A percentile compares a stretch with the other conserved stretches of the same genome.
These are phyloP conservation scores for Philopotamus ludificatus DNA, from an alignment of 1,140 invertebrate species.

Conservation along the genomic window DNA sequence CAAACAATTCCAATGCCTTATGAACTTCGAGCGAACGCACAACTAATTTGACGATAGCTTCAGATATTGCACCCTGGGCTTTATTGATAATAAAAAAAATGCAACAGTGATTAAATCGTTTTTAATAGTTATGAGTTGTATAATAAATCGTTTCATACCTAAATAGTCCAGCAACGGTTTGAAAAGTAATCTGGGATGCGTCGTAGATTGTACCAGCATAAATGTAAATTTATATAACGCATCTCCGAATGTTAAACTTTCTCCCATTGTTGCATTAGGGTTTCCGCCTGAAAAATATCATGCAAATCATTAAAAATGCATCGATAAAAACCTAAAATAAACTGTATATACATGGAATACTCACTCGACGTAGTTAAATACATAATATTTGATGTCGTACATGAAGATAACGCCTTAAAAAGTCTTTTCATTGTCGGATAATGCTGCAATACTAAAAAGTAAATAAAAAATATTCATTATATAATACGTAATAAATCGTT, in stretches of 20 bases:
- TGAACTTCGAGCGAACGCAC: conserved; percentile 50
- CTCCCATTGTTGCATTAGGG: conserved; percentile 50
- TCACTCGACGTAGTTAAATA: conserved; percentile 46
- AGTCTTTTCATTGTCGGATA: conserved; percentile 79
- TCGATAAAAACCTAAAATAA: conserved; percentile 2
- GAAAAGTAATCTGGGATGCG: conserved; percentile 70
- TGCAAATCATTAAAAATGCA: conserved; percentile 1
- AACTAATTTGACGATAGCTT: conserved; percentile 51
- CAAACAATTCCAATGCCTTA: conserved; percentile 48
- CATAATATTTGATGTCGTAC: conserved; percentile 65
- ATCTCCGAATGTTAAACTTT: conserved; percentile 74
- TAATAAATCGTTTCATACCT: conserved; percentile 53
- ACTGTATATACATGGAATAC: conserved; percentile 36
- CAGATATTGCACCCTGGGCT: conserved; percentile 45
- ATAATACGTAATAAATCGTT: neutral
- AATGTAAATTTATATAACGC: conserved; percentile 80
- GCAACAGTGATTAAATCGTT: too few species aligned
- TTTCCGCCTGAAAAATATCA: conserved; percentile 37
- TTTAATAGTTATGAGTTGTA: neutral
- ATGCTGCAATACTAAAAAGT: conserved; percentile 67
- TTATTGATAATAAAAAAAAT: conserved; percentile 7
- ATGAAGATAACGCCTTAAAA: conserved; percentile 70
- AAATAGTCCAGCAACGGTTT: conserved; percentile 74
- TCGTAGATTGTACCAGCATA: conserved; percentile 68
- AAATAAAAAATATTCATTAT: conserved; percentile 16